Evolutionary conservation across 1,140 invertebrate species (phyloP), one percentile per base, ranked within the genome.

Genomic region (Drosophila cardini): DNA sequence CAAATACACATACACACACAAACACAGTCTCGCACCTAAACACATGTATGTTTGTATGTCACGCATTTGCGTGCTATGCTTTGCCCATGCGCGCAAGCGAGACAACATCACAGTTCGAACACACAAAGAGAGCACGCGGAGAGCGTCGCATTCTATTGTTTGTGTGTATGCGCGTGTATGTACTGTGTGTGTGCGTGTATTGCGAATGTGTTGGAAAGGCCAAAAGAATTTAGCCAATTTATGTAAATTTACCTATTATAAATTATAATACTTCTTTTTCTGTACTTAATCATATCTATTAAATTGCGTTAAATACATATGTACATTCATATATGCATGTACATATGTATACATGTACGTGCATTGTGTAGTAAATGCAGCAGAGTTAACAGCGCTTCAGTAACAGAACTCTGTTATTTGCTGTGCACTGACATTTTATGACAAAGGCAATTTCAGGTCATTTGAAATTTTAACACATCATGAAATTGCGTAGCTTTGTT

Each of bases 101-200:
- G 80, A 80, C 72, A 62, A 83, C 75, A 84, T 68, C 61, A 68
- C 65, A 82, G 56, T 30, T 32, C 55, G 55, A 30, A 15, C 52
- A 76, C 43, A 76, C 43, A 83, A 72, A 69, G 60, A 52, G 75
- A 76, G 45, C 36, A 11, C 30, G 30, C 36, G 57, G 65, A 74
- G 58, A 62, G 53, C 65, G 56, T 15, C 15, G 64, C 55, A 52
- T 68, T 50, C 42, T 43, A 21, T 46, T 69, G 40, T 45, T 10
- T 74, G 57, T 50, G n/a, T 52, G 30, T 15, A 10, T 21, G 16
- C 36, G 8, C 16, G 45, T 21, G 11, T 67, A 48, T 36, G 18
- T 63, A 58, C 10, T 46, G 16, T 52, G 18, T 18, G 48, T 46
- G 15, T 61, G 53, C 43, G 4, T 18, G 30, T 72, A 56, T 40